Conservation (phyloP, 2,797 vertebrate genomes). For the Enteromius radiatus region DNA sequence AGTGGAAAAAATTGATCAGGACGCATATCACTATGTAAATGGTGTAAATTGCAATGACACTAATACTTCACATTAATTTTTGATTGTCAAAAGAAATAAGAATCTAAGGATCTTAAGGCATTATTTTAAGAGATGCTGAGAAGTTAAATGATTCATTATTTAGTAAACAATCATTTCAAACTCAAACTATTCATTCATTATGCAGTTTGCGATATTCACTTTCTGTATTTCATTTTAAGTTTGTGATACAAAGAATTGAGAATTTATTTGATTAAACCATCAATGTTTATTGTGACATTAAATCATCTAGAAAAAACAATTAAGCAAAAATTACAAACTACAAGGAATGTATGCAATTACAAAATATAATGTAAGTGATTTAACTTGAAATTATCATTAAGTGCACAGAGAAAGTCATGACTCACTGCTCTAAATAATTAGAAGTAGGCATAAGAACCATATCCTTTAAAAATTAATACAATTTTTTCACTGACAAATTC, state of each 20-base stretch:
- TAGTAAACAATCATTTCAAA: slow-evolving; percentile 1
- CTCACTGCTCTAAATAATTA: background rate
- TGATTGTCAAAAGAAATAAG: too few relatives aligned
- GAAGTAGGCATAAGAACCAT: background rate
- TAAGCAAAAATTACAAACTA: background rate
- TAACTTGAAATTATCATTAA: slow-evolving; percentile 4
- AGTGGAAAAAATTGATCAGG: background rate
- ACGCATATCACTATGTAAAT: background rate
- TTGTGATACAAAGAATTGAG: background rate
- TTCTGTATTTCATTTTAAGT: background rate
- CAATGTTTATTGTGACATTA: background rate
- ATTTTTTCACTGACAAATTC: slow-evolving; percentile 1
- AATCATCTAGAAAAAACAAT: background rate
- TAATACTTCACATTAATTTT: background rate
- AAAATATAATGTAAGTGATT: background rate
- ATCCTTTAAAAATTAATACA: background rate
- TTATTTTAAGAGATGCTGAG: background rate
- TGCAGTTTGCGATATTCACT: background rate
- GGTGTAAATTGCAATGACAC: background rate
- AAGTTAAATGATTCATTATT: background rate
- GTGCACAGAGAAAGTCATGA: background rate
- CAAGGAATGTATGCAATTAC: background rate
- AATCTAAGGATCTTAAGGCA: background rate
- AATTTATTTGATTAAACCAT: background rate
- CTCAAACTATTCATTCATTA: background rate